Evolutionary conservation across 2,888 invertebrate genomes (phyloP), one percentile per base, ranked within the genome.

Genomic region (Orthosia gothica): DNA sequence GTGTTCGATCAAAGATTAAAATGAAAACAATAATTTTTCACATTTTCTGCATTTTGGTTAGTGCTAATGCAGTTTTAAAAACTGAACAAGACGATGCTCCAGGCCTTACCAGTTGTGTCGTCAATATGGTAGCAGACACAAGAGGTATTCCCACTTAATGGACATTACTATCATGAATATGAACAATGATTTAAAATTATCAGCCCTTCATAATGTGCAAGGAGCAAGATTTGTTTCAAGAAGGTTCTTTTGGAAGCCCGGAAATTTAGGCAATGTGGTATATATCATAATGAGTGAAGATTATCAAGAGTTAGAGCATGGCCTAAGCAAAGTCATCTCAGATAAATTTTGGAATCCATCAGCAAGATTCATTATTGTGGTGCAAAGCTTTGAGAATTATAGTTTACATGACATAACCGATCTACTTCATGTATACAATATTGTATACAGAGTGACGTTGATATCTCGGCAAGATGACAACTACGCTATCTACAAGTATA

Each of bases 91-190:
- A 72, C 47, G 11, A 67, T 64, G 16, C 15, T 23, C 9, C 13
- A 40, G 40, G 7, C 57, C 70, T 76, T 40, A 85, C 70, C n/a
- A 75, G 23, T 40, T 91, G 91, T 71, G 69, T 90, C 3, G 54
- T 72, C 16, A 84, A 81, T 26, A 65, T 90, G 18, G 20, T 89
- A 11, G 47, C 76, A 62, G 75, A 77, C 4, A 76, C 13, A 79
- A 70, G 4, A 67, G 64, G 18, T 65, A 69, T 3, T 66, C 32
- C 5, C 50, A 73, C 3, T 3, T 20, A 12, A 49, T 73, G 26
- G 90, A 91, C 47, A 80, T 91, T 5, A 89, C 87, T 13, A 69
- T 89, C 15, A 82, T 90, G 45, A 87, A 90, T 71, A 78, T 80
- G 5, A 81, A 90, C 13, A 71, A 89, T 59, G 70, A 81, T n/a